Conservation (phyloP, 2,113 vertebrate species). For the Ranitomeya variabilis region DNA sequence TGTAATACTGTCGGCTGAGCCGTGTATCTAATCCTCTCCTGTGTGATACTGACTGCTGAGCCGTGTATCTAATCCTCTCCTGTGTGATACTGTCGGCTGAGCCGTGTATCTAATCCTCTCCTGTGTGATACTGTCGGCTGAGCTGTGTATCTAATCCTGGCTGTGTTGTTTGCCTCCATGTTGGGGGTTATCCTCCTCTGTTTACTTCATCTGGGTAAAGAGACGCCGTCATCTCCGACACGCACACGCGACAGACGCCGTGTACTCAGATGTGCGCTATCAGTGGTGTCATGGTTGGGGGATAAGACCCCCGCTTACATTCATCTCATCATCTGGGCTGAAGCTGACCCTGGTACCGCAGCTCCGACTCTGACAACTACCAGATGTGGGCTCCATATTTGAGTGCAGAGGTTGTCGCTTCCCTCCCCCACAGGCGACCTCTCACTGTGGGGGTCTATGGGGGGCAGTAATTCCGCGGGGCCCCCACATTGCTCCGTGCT, state of each 20-base stretch:
- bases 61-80: not conserved
- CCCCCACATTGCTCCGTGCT: too few species aligned
- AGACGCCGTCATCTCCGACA: not conserved
- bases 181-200: not conserved
- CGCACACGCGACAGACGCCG: not conserved
- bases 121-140: not conserved
- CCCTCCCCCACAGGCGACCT: too few species aligned
- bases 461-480: too few species aligned
- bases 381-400: not conserved
- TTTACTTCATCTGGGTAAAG: slow-evolving; percentile 13
- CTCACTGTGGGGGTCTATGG: too few species aligned
- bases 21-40: not conserved
- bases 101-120: not conserved
- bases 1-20: too few species aligned
- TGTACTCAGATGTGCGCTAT: not conserved
- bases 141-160: not conserved
- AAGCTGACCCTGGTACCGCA: not conserved
- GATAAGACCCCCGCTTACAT: too few species aligned
- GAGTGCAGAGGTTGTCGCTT: too few species aligned
- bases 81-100: not conserved
- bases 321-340: too few species aligned
- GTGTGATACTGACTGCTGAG: not conserved
- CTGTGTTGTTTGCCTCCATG: not conserved
- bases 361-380: not conserved
- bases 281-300: too few species aligned